Evolutionary conservation across 2,113 vertebrate genomes (phyloP).

Genomic region (Brienomyrus longianalis): DNA sequence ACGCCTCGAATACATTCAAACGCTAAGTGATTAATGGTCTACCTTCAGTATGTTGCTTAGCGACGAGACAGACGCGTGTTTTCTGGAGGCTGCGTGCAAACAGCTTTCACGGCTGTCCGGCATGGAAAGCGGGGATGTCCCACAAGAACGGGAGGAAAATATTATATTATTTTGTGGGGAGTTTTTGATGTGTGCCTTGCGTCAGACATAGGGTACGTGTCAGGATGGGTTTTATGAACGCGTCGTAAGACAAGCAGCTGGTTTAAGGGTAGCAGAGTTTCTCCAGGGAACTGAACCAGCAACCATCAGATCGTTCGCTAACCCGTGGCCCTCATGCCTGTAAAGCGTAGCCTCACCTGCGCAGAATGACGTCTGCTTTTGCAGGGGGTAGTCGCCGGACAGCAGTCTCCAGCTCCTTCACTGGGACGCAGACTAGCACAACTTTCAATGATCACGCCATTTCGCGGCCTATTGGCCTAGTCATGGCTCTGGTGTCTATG

Average conservation of each 20-base stretch:
- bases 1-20: constrained; percentile 9
- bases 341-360: not conserved
- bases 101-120: not conserved
- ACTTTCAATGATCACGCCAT: not conserved
- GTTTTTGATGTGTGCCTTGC: not conserved
- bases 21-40: constrained; percentile 18
- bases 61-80: constrained; percentile 1
- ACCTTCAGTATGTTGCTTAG: constrained; percentile 3
- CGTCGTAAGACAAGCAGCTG: not conserved
- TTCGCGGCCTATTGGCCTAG: not conserved
- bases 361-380: not conserved
- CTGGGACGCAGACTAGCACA: too few species aligned
- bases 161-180: not conserved
- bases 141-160: not conserved
- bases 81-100: not conserved
- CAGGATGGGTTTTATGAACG: not conserved
- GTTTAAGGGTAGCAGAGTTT: not conserved
- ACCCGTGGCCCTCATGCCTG: not conserved
- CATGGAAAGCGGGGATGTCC: not conserved
- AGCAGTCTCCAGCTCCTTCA: not conserved
- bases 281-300: not conserved
- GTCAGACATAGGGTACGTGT: not conserved
- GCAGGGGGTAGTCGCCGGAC: not conserved
- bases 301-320: not conserved
- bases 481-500: not conserved